Evolutionary conservation across 1,140 invertebrate species (phyloP), one percentile per base, ranked within the genome.

Genomic region (Ips nitidus): DNA sequence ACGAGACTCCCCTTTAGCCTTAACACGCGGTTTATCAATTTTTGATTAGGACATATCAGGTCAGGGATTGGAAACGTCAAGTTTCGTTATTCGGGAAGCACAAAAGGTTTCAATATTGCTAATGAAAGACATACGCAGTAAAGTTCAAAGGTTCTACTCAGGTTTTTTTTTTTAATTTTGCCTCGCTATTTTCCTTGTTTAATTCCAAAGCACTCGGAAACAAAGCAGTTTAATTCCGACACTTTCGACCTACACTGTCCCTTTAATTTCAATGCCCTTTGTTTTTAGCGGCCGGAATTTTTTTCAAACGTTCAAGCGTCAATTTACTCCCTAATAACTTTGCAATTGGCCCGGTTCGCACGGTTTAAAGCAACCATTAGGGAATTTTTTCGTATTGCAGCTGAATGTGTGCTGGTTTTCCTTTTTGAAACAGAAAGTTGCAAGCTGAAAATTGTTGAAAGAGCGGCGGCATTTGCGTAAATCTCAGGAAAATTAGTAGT

Each of bases 1-100:
- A 37, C 36, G 37, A 5, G 52, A 2, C 52, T 22, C 2, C 37
- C 37, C 6, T 37, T 22, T 2, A 38, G 52, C 52, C 36, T 55
- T 55, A 55, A 55, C n/a, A 55, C 4, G 22, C 22, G 37, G 52
- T 22, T 55, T 55, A 7, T 55, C 37, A 55, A 55, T 55, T 55
- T 55, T 55, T 55, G 8, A 55, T 55, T 37, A 55, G 52, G 52
- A 22, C 8, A 5, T 55, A 55, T 55, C 37, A 55, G 52, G 52
- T 55, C 8, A 5, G 45, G 45, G 6, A 50, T 50, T 22, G 45
- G 45, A 22, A 22, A 22, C 22, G 22, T 22, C 22, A 22, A 22
- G 22, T 22, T 22, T 22, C 22, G 22, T 22, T 22, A 22, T 22
- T 22, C 22, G 22, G 22, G 22, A 22, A 22, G 22, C 22, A 22